These are phyloP conservation scores for Lithosia quadra DNA, from an alignment of 2,888 invertebrate genomes.

Conservation along the genomic window DNA sequence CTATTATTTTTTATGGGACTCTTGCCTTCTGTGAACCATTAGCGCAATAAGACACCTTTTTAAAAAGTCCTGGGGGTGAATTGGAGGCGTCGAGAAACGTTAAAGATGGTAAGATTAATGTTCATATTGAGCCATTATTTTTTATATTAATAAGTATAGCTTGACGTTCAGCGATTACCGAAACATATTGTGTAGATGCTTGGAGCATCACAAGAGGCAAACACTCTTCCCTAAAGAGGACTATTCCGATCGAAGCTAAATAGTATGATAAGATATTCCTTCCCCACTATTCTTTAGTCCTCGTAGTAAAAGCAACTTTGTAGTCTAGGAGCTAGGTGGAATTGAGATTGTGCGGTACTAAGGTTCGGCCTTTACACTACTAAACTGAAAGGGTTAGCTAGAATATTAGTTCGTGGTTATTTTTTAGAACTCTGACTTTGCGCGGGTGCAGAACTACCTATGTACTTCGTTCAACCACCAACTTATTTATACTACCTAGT, in stretches of 20 bases:
- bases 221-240: not conserved
- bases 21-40: not conserved
- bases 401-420: not conserved
- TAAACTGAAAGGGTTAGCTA: not conserved
- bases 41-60: not conserved
- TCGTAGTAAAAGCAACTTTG: no score
- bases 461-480: not conserved
- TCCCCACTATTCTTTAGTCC: no score
- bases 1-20: constrained; percentile 12
- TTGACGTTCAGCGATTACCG: no score
- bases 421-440: not conserved
- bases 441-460: not conserved
- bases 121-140: not conserved
- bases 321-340: no score
- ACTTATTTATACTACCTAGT: not conserved
- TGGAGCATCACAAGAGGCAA: no score
- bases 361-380: not conserved
- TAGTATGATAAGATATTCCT: no score
- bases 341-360: no score
- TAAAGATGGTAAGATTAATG: not conserved
- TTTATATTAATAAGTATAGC: not conserved
- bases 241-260: not conserved
- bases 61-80: not conserved
- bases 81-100: not conserved
- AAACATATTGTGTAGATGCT: no score